Evolutionary conservation across 2,113 vertebrate species (phyloP).

Genomic region (Callipepla squamata): DNA sequence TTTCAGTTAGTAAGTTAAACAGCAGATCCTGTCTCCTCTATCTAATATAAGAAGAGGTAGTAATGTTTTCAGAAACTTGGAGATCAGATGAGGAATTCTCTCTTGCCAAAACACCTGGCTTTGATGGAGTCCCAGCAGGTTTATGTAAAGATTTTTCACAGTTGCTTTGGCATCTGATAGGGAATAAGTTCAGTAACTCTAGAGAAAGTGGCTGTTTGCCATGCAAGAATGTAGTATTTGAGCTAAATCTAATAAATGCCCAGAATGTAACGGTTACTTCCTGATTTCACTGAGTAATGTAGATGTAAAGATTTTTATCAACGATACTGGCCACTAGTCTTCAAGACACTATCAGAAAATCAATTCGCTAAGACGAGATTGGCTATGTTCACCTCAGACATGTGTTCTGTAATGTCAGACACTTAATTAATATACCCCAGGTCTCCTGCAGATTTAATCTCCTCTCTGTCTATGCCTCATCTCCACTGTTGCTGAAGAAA

Average conservation of each 20-base stretch:
- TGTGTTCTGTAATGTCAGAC: slow-evolving; percentile 68
- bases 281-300: slow-evolving; percentile 57
- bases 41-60: not conserved
- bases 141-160: slow-evolving; percentile 26
- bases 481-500: slow-evolving; percentile 47
- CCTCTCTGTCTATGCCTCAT: slow-evolving; percentile 46
- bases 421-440: slow-evolving; percentile 72
- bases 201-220: slow-evolving; percentile 29
- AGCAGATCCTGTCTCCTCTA: not conserved
- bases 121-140: not conserved
- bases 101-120: slow-evolving; percentile 2
- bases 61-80: not conserved
- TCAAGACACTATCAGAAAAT: slow-evolving; percentile 74
- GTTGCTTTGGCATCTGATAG: slow-evolving; percentile 40
- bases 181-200: slow-evolving; percentile 31
- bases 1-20: slow-evolving; percentile 3
- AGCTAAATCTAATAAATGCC: slow-evolving; percentile 54
- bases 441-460: slow-evolving; percentile 72
- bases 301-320: slow-evolving; percentile 68
- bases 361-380: slow-evolving; percentile 66
- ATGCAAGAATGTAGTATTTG: slow-evolving; percentile 47
- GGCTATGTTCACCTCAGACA: slow-evolving; percentile 61
- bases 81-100: not conserved
- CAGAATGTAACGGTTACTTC: slow-evolving; percentile 33
- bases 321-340: slow-evolving; percentile 31